Base-by-base conservation (phyloP, 2,797 vertebrate species). In the Enteromius viviparus region DNA sequence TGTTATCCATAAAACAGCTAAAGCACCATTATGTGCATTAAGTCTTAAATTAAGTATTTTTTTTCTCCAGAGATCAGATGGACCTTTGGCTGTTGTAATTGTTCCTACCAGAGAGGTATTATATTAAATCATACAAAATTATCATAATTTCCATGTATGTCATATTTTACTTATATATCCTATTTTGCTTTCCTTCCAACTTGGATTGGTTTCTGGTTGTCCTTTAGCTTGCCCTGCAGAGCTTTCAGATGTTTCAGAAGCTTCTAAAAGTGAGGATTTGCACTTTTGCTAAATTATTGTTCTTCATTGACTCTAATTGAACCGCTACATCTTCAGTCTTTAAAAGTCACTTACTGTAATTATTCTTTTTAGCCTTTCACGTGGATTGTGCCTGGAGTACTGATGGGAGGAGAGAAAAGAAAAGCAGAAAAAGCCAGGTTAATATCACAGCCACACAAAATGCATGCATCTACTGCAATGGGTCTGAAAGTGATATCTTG, bases 391-490 rank as follows among this genome's bases (percentile, higher is more conserved):
- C 97, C 98, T 0, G 98, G 98, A 47, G 95, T 98, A n/a, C 89
- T 99, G 72, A 99, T 98, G 97, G 98, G 98, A 51, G 98, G 98
- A 92, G 98, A 99, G 91, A 99, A 98, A 93, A 97, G 93, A 87
- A 99, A 99, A 87, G 95, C 97, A 0, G 98, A 99, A 92, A 99
- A 99, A 88, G 97, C 98, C 93, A 97, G 98, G 98, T 98, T 91
- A 85, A 40, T 17, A 23, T 6, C n/a, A 12, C 47, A 11, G 2
- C 45, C 3, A 26, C 11, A 42, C n/a, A 23, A 12, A 75, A n/a
- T 19, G 19, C 9, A 29, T 45, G 3, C 2, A 29, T 58, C 2
- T 8, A 23, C 21, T n/a, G 1, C 11, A 5, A 17, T 1, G 17
- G 47, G 32, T 34, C 14, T 10, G 14, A 26, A 17, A 19, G 1